Evolutionary conservation across 2,888 invertebrate species (phyloP), one percentile per base, ranked within the genome.

Genomic region (Alloscopus bannaensis): DNA sequence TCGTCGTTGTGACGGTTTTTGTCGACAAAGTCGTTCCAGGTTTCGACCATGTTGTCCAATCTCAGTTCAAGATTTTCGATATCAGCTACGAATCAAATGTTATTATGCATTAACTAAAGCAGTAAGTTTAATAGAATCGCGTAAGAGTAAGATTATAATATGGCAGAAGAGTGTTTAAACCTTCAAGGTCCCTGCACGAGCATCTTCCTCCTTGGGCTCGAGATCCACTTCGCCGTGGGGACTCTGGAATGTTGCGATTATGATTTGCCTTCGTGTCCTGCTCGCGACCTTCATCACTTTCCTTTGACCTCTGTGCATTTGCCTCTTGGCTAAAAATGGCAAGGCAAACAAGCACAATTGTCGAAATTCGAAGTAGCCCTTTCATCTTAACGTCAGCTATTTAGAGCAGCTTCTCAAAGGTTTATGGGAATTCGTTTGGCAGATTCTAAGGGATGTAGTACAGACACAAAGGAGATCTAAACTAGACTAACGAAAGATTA

Each of bases 21-120:
- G 22, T 73, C 73, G 3, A 73, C 73, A 28, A 73, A 73, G n/a
- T 73, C 73, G 40, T 73, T 73, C 73, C 73, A 73, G 0, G 64
- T 31, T 52, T 73, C 55, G 11, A 73, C 36, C 73, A 73, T 73
- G 8, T 57, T 50, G 29, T 73, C 73, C 42, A 73, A 36, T 31
- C 73, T 24, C 20, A 64, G 24, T n/a, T 73, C 73, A n/a, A 73
- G 20, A n/a, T n/a, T n/a, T n/a, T n/a, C n/a, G n/a, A n/a, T n/a
- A n/a, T n/a, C n/a, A n/a, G n/a, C n/a, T n/a, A n/a, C n/a, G n/a
- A n/a, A n/a, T n/a, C n/a, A n/a, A n/a, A n/a, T n/a, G n/a, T n/a
- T n/a, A n/a, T n/a, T n/a, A n/a, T n/a, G n/a, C n/a, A n/a, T n/a
- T n/a, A n/a, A n/a, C n/a, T n/a, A n/a, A n/a, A n/a, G n/a, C n/a